Conservation (phyloP, 2,888 invertebrate genomes). For the Drosophila anomalata region DNA sequence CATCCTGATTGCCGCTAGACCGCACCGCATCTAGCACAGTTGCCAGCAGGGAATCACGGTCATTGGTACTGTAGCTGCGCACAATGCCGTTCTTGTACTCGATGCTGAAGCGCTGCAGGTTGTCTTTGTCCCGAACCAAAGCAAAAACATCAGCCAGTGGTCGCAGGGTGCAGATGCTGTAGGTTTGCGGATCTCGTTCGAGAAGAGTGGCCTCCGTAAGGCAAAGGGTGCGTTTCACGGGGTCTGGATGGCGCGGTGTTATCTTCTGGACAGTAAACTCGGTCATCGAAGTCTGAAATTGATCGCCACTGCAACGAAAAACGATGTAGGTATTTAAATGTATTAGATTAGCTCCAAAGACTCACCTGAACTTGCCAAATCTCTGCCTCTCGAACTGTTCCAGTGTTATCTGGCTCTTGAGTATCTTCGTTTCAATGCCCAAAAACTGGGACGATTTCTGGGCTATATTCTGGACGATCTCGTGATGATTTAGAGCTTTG, state of each 20-base stretch:
- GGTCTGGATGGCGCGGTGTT: conserved; percentile 91
- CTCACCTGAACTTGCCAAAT: conserved; percentile 95
- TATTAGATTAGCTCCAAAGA: not conserved
- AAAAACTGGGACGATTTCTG: conserved; percentile 92
- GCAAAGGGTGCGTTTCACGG: conserved; percentile 94
- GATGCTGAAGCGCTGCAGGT: conserved; percentile 96
- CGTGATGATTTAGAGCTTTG: conserved; percentile 92
- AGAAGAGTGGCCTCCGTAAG: conserved; percentile 97
- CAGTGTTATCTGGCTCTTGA: conserved; percentile 92
- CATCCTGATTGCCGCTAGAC: conserved; percentile 98
- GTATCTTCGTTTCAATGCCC: conserved; percentile 92
- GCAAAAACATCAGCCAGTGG: conserved; percentile 94
- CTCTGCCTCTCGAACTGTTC: conserved; percentile 94
- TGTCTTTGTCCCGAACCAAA: conserved; percentile 93
- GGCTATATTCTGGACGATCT: conserved; percentile 93
- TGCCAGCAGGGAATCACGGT: conserved; percentile 97
- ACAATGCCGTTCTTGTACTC: conserved; percentile 97
- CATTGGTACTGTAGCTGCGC: conserved; percentile 95
- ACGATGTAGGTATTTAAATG: accelerated
- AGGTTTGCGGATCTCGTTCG: conserved; percentile 98
- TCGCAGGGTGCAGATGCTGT: conserved; percentile 94
- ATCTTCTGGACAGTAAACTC: conserved; percentile 98
- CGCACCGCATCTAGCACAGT: conserved; percentile 98
- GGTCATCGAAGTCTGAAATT: conserved; percentile 97
- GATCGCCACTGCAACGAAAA: conserved; percentile 91